phyloP scores from a whole-genome alignment of 1,140 invertebrate genomes.

The Latrodectus geometricus region DNA sequence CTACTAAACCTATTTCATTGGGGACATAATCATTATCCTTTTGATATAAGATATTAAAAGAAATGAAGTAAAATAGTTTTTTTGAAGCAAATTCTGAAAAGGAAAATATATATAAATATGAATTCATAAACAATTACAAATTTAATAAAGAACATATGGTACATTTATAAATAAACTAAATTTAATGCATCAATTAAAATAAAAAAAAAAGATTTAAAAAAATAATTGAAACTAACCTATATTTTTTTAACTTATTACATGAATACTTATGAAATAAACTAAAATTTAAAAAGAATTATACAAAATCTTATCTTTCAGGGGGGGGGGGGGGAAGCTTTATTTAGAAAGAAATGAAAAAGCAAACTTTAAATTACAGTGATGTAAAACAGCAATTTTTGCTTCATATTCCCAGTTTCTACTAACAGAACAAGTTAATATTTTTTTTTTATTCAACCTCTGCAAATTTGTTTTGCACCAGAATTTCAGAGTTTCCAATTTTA shows the following conservation, averaged over 20 bases:
- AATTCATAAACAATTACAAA: neutral
- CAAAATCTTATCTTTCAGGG: too few relatives aligned
- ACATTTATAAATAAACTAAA: neutral
- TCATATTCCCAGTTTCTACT: too few relatives aligned
- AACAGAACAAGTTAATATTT: too few relatives aligned
- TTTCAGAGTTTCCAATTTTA: too few relatives aligned
- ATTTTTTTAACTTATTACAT: neutral
- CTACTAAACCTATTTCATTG: constrained; percentile 51
- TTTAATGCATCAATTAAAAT: too few relatives aligned
- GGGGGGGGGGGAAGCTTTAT: too few relatives aligned
- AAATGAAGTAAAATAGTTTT: constrained; percentile 36
- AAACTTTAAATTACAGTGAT: too few relatives aligned
- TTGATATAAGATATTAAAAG: constrained; percentile 50
- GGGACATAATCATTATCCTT: constrained; percentile 33
- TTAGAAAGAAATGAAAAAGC: too few relatives aligned
- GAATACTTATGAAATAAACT: neutral
- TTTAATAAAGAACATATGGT: neutral
- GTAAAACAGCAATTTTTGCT: too few relatives aligned
- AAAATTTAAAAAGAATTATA: too few relatives aligned
- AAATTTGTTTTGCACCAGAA: too few relatives aligned
- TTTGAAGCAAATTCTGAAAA: constrained; percentile 21
- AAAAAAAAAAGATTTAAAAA: neutral
- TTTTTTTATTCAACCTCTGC: too few relatives aligned
- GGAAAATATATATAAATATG: neutral
- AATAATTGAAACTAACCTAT: neutral